Base-by-base conservation (phyloP, 2,113 vertebrate species). In the Thinocorus orbignyianus region DNA sequence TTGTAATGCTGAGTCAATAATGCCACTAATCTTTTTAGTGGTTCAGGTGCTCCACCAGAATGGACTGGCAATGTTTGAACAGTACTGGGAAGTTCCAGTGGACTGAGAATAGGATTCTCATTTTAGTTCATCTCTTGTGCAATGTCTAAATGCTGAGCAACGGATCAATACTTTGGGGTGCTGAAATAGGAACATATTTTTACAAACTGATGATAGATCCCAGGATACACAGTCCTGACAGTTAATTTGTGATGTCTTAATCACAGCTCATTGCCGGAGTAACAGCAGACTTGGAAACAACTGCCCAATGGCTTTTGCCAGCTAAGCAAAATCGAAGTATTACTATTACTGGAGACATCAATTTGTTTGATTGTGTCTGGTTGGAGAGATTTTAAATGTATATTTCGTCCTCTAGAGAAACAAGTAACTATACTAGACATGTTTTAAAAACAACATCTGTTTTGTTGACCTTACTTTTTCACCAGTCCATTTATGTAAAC, bases 391-490 rank as follows among this genome's bases (percentile, higher is more conserved):
- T 92, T 78, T 61, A 82, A 81, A 49, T 39, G 31, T 66, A 1
- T 69, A n/a, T 68, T 54, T 94, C 11, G 25, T 79, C 26, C 33
- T 78, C 39, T 86, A 62, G 57, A 86, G 51, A 69, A 91, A 55
- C 13, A 87, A 83, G 26, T 77, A 70, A 83, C 37, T 81, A 15
- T 14, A 60, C 22, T 49, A 57, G 31, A 41, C 5, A 2, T 39
- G 14, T 74, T 90, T 95, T 79, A 57, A 87, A 86, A 96, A 54
- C 28, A 78, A 3, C 14, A 37, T 81, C 44, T 81, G 30, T 82
- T 95, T 85, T 90, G 31, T 74, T 83, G 70, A 89, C 39, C n/a
- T 91, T 82, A 46, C 41, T 74, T 91, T 93, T 93, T 61, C 94
- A 88, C 5, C 52, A 68, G 52, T 35, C 51, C 41, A 6, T 70